Evolutionary conservation across 2,888 invertebrate genomes (phyloP).

Genomic region (Mellilla xanthometata): DNA sequence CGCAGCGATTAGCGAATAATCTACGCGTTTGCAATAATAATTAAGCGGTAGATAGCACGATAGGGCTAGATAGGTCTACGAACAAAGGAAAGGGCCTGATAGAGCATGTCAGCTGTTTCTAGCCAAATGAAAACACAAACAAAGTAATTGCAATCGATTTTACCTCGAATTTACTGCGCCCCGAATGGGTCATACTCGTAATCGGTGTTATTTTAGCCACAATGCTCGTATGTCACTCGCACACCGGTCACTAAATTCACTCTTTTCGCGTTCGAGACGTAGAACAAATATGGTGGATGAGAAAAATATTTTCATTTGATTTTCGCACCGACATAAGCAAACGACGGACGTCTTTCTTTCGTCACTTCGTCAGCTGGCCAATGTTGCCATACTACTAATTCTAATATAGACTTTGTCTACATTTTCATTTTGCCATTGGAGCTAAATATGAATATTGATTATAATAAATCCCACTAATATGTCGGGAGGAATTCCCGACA

Average conservation of each 20-base stretch:
- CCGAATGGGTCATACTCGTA: conserved; percentile 84
- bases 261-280: conserved; percentile 39
- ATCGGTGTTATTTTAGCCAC: conserved; percentile 79
- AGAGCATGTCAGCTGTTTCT: conserved; percentile 84
- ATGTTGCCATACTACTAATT: no score
- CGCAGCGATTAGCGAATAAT: neutral
- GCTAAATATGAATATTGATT: no score
- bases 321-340: conserved; percentile 40
- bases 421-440: no score
- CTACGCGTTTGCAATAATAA: neutral
- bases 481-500: no score
- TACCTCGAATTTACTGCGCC: conserved; percentile 86
- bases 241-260: conserved; percentile 29
- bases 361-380: conserved; percentile 37
- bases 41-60: neutral
- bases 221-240: conserved; percentile 55
- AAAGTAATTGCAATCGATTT: conserved; percentile 49
- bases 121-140: conserved; percentile 78
- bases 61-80: conserved; percentile 4
- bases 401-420: no score
- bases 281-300: conserved; percentile 60
- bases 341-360: conserved; percentile 30
- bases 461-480: no score
- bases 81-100: conserved; percentile 27
- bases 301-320: conserved; percentile 54